Evolutionary conservation across 1,140 invertebrate species (phyloP), one percentile per base, ranked within the genome.

Genomic region (Drosophila prosaltans): DNA sequence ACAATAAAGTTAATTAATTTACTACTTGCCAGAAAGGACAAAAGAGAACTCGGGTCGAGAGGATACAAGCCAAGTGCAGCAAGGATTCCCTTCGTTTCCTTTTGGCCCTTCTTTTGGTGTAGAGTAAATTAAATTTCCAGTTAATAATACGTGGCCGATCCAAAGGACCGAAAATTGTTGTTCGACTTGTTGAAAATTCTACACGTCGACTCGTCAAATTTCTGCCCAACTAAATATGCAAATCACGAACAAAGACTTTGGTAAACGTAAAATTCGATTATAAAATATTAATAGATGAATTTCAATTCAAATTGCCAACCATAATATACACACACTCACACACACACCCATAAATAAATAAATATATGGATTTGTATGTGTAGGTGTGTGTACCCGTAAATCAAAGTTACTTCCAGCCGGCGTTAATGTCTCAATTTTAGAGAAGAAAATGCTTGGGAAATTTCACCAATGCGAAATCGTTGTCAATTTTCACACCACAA

Each of bases 1-100:
- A 86, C 80, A 86, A 89, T 83, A 80, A 88, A 86, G 72, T 86
- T 83, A 86, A 86, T 86, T 86, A 86, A 88, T 88, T 83, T 88
- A 77, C 76, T 79, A 62, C 21, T 51, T 51, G 77, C 66, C 62
- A 57, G 39, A 39, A 45, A 72, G 59, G 67, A 60, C 73, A 69
- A 61, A 64, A 66, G 74, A 30, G 41, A 51, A 74, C 68, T 68
- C 78, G 72, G 63, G 58, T 21, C 30, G 30, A 36, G 28, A 32
- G 61, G 11, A 51, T 51, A 2, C 2, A 48, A 48, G 45, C 30
- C 41, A 71, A 62, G 10, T 68, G 65, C 60, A 45, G 24, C 30
- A 6, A 45, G n/a, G 10, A 26, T 24, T 51, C 45, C 21, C 21
- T 24, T 51, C n/a, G 0, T n/a, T 43, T 10, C 2, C 10, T 2